Conservation (phyloP, 2,113 vertebrate species). For the Leiothrix lutea region DNA sequence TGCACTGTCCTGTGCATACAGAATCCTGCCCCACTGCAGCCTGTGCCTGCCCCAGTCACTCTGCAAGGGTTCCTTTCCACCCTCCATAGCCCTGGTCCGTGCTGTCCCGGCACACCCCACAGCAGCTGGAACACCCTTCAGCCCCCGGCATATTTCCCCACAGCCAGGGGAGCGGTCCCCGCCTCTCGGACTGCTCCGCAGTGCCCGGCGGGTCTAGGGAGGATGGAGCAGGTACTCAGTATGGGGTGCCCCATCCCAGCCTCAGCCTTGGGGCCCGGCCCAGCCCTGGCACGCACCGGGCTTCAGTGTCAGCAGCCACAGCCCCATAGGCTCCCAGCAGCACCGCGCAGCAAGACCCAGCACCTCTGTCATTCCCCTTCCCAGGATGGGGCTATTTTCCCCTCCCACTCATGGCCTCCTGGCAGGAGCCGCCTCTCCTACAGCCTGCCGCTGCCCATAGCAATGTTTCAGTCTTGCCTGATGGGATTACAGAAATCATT, state of each 20-base stretch:
- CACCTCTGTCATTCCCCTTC: background rate
- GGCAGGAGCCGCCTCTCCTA: background rate
- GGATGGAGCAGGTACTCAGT: background rate
- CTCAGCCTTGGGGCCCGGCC: background rate
- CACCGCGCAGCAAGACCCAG: background rate
- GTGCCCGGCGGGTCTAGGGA: background rate
- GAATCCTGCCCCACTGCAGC: slow-evolving; percentile 2
- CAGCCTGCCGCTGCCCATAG: background rate
- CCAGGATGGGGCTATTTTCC: background rate
- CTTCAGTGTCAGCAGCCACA: background rate
- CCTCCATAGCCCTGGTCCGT: fast-evolving
- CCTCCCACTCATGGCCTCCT: background rate
- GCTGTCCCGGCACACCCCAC: background rate
- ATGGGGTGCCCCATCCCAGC: background rate
- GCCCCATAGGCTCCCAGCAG: background rate
- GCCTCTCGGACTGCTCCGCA: background rate
- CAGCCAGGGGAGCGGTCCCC: background rate
- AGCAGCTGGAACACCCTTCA: background rate
- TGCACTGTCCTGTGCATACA: background rate
- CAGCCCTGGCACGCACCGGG: background rate
- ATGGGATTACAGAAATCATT: slow-evolving; percentile 26
- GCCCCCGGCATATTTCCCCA: background rate
- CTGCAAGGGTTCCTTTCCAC: background rate
- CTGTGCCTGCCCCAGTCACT: background rate
- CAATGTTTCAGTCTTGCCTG: background rate